Evolutionary conservation across 2,113 vertebrate genomes (phyloP).

Genomic region (Sceloporus undulatus): DNA sequence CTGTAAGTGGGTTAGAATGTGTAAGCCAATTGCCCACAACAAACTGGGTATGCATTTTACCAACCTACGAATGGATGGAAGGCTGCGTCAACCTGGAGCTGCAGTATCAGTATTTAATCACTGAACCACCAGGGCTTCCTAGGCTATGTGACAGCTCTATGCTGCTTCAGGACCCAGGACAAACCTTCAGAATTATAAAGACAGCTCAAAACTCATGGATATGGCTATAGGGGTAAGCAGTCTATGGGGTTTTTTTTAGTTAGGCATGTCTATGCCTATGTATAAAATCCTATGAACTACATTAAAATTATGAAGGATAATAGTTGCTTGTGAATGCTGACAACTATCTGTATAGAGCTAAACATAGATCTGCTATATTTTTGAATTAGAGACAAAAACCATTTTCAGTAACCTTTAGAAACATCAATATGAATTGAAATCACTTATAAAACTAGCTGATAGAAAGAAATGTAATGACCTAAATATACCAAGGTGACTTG

Average conservation of each 20-base stretch:
- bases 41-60: no score
- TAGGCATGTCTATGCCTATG: no score
- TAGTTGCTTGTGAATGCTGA: neutral
- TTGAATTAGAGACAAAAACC: neutral
- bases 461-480: neutral
- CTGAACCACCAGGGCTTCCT: no score
- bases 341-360: neutral
- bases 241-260: no score
- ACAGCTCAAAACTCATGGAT: neutral
- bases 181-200: neutral
- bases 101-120: no score
- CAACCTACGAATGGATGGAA: no score
- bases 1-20: no score
- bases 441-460: conserved; percentile 2
- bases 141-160: no score
- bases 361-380: neutral
- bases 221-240: neutral
- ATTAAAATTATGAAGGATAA: neutral
- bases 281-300: no score
- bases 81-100: no score
- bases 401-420: neutral
- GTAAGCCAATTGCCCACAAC: no score
- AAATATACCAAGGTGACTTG: neutral
- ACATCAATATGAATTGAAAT: neutral
- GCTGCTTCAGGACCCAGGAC: neutral